Evolutionary conservation across 2,113 vertebrate genomes (phyloP), one percentile per base, ranked within the genome.

Genomic region (Poeciliopsis retropinna): DNA sequence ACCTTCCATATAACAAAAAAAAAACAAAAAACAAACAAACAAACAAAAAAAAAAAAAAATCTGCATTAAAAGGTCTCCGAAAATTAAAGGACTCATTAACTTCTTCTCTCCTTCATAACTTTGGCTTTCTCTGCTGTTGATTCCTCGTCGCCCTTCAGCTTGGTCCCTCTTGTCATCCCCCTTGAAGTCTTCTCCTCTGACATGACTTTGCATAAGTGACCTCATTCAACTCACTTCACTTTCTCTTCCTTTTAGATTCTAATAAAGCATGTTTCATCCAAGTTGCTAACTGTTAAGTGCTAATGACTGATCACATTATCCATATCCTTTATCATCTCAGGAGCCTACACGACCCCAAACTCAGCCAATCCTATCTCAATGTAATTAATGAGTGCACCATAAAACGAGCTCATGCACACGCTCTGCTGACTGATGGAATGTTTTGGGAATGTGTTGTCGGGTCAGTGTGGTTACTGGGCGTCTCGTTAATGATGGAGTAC

Each of bases 401-500:
- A 88, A 66, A 92, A 92, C 27, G 81, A 86, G 87, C 82, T 78
- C 27, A 62, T 66, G 71, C 76, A 73, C 86, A 82, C 76, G 82
- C 81, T 80, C 76, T 73, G 25, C 80, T 89, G 89, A 90, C 84
- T 92, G 88, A 91, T 85, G 90, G 88, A 87, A 90, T 91, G 88
- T 92, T 92, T 89, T 75, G 71, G 83, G 70, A 84, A 90, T 79
- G 79, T 76, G 80, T 84, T 80, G 79, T 60, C 25, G 30, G 88
- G 87, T 92, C 82, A 88, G 78, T 32, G 41, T 83, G 85, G 80
- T 83, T 87, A 85, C 73, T 77, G 69, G 78, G 78, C 61, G 29
- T 72, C 82, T 84, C 64, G n/a, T 78, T 85, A 85, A 88, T 87
- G 87, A 88, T 78, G 76, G 77, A 88, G 68, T 2, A 5, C 29